Percentiles rank a stretch among this genome's conserved stretches.
Evolutionary conservation across 2,797 vertebrate genomes (phyloP).

Genomic region (Synanceia verrucosa): DNA sequence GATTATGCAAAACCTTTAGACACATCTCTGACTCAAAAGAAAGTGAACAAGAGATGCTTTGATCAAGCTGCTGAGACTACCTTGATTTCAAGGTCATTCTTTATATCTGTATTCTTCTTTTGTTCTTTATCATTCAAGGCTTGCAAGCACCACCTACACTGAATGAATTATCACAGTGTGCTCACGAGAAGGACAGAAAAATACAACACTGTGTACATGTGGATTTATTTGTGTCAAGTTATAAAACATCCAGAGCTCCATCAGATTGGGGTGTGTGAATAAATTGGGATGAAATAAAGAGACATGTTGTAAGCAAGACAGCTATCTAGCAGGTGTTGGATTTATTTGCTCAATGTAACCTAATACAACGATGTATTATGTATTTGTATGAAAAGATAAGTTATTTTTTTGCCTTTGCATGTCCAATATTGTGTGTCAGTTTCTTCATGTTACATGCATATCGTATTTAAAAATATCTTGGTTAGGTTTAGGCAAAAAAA

Average conservation of each 20-base stretch:
- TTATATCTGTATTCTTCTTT: constrained; percentile 27
- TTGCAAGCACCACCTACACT: constrained; percentile 10
- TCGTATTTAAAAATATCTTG: too few species aligned
- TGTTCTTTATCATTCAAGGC: constrained; percentile 37
- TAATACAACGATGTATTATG: too few species aligned
- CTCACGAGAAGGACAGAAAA: neutral
- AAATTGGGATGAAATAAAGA: neutral
- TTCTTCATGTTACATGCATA: too few species aligned
- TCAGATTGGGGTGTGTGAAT: neutral
- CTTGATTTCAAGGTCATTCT: constrained; percentile 55
- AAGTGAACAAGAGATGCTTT: constrained; percentile 49
- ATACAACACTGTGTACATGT: constrained; percentile 4
- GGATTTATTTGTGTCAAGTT: constrained; percentile 1
- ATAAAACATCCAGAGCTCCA: neutral
- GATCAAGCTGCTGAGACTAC: constrained; percentile 48
- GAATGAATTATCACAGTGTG: constrained; percentile 15
- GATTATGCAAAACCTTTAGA: constrained; percentile 66
- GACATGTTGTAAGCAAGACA: neutral
- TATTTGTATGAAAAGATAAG: too few species aligned
- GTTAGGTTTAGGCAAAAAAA: too few species aligned
- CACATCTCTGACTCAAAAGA: constrained; percentile 36
- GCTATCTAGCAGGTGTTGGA: neutral
- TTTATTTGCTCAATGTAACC: neutral
- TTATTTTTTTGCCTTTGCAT: too few species aligned
- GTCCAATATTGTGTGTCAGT: too few species aligned